Conservation (phyloP, 2,797 vertebrate genomes). For the Cryptoblepharus egeriae region DNA sequence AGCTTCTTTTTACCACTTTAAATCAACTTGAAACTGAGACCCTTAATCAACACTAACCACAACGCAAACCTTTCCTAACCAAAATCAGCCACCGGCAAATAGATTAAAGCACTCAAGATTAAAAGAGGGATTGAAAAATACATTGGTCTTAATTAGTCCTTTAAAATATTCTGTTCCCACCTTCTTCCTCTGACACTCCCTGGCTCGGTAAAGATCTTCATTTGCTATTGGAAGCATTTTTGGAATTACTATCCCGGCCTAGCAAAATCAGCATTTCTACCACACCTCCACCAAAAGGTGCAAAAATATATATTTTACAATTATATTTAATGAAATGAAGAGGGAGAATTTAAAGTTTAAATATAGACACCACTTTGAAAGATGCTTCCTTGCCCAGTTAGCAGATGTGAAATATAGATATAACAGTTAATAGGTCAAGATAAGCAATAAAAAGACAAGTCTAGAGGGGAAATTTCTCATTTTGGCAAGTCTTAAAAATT, state of each 20-base stretch:
- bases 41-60: conserved; percentile 8
- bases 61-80: not conserved
- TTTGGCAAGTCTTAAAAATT: conserved; percentile 21
- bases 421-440: not conserved
- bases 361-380: too few relatives aligned
- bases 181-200: not conserved
- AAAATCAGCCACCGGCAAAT: conserved; percentile 25
- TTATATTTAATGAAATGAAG: conserved; percentile 69
- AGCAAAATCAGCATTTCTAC: not conserved
- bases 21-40: conserved; percentile 15
- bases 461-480: conserved; percentile 8
- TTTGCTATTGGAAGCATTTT: conserved; percentile 22
- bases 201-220: not conserved
- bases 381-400: too few relatives aligned
- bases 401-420: not conserved
- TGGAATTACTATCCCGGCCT: conserved; percentile 35
- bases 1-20: not conserved
- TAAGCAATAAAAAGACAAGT: conserved; percentile 14
- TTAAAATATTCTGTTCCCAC: not conserved
- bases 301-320: not conserved
- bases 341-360: conserved; percentile 49
- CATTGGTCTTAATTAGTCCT: not conserved
- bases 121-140: conserved; percentile 24
- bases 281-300: not conserved
- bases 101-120: conserved; percentile 38